phyloP scores from a whole-genome alignment of 2,113 vertebrate genomes.

The Mungos mungo region DNA sequence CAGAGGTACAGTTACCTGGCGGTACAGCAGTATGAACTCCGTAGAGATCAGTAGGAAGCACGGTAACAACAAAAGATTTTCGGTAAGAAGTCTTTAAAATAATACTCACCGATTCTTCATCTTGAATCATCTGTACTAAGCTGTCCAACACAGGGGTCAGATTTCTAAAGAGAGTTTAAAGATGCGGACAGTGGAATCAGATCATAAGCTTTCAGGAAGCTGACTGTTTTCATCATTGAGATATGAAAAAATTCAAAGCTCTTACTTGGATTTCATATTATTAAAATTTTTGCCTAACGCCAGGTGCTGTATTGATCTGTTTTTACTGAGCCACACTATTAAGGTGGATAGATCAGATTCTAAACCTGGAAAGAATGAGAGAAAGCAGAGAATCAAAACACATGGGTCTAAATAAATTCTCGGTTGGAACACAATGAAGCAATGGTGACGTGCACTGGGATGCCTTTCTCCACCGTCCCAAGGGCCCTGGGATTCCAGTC shows the following conservation, averaged over 20 bases:
- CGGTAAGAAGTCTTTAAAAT: slow-evolving; percentile 35
- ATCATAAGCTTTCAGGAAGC: slow-evolving; percentile 70
- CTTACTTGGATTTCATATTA: slow-evolving; percentile 99
- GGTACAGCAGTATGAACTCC: not conserved
- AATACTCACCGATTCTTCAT: slow-evolving; percentile 97
- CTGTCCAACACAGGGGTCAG: slow-evolving; percentile 96
- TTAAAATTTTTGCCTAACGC: slow-evolving; percentile 98
- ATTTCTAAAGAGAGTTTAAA: slow-evolving; percentile 90
- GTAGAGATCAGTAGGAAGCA: not conserved
- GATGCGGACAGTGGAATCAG: slow-evolving; percentile 77
- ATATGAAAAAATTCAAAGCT: slow-evolving; percentile 73
- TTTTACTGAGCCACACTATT: slow-evolving; percentile 97
- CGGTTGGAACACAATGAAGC: not conserved
- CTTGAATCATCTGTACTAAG: slow-evolving; percentile 98
- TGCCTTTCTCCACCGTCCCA: not conserved
- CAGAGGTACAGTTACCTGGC: not conserved
- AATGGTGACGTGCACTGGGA: not conserved
- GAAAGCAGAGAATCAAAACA: slow-evolving; percentile 74
- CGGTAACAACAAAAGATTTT: not conserved
- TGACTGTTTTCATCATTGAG: slow-evolving; percentile 61
- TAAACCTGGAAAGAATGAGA: slow-evolving; percentile 88
- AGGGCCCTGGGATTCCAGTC: not conserved
- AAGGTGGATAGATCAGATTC: slow-evolving; percentile 96
- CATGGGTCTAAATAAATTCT: not conserved
- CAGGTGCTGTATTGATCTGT: slow-evolving; percentile 96